phyloP scores from a whole-genome alignment of 1,140 invertebrate species.

The Sitophilus oryzae region DNA sequence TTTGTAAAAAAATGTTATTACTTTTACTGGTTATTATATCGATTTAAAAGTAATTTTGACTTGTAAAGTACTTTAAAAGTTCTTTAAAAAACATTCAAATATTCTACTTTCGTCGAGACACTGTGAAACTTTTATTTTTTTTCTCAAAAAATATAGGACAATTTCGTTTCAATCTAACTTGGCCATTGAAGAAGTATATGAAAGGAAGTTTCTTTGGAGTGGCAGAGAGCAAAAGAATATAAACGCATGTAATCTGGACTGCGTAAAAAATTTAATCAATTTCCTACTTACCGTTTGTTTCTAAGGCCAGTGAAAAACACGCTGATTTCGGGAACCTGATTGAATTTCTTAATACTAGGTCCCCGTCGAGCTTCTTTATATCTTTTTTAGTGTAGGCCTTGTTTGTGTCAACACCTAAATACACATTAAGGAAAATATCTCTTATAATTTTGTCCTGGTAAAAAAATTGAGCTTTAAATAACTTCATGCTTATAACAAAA shows the following conservation, averaged over 20 bases:
- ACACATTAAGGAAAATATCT: neutral
- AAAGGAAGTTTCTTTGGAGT: constrained; percentile 7
- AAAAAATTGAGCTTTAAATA: constrained; percentile 6
- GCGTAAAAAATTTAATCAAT: constrained; percentile 24
- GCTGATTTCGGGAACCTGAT: constrained; percentile 67
- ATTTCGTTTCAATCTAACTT: constrained; percentile 14
- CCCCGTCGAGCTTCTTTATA: constrained; percentile 57
- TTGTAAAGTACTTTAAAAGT: too few relatives aligned
- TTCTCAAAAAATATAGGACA: neutral
- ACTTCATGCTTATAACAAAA: too few relatives aligned
- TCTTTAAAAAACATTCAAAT: too few relatives aligned
- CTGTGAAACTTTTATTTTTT: too few relatives aligned
- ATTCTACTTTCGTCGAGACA: too few relatives aligned
- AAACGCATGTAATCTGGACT: constrained; percentile 21
- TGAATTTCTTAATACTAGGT: constrained; percentile 61
- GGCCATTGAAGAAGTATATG: constrained; percentile 4
- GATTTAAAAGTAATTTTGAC: too few relatives aligned
- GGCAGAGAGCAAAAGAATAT: constrained; percentile 11
- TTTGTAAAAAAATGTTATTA: too few relatives aligned
- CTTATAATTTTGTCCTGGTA: neutral
- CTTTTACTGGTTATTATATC: too few relatives aligned
- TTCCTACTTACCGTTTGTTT: constrained; percentile 65
- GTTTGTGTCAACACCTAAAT: constrained; percentile 61
- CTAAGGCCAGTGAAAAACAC: constrained; percentile 72
- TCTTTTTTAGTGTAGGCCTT: constrained; percentile 74